phyloP scores from a whole-genome alignment of 2,888 invertebrate species.

The Orchesellides sinensis region DNA sequence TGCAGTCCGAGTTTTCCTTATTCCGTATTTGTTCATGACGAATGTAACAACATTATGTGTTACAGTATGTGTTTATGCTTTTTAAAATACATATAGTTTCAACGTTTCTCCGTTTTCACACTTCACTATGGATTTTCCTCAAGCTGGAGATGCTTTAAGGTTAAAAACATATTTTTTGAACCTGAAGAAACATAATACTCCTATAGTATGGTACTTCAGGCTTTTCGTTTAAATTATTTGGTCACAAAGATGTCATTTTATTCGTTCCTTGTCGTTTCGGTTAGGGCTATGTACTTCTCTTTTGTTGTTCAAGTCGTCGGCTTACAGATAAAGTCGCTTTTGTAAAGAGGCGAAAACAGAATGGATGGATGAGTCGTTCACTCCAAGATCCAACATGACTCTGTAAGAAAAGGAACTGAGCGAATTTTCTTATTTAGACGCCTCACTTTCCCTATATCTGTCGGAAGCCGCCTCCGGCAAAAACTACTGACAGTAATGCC shows the following conservation, averaged over 20 bases:
- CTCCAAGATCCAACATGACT: conserved; percentile 2
- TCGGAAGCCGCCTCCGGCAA: conserved; percentile 36
- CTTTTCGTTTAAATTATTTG: conserved; percentile 17
- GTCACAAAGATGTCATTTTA: conserved; percentile 26
- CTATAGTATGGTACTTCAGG: neutral
- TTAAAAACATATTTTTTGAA: too few relatives aligned
- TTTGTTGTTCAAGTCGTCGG: neutral
- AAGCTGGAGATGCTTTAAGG: too few relatives aligned
- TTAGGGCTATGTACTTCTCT: neutral
- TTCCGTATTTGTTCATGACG: too few relatives aligned
- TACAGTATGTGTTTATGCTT: too few relatives aligned
- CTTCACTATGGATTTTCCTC: too few relatives aligned
- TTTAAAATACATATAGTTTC: too few relatives aligned
- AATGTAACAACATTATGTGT: too few relatives aligned
- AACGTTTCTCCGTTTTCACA: too few relatives aligned
- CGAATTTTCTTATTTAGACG: conserved; percentile 32
- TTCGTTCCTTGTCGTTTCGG: neutral
- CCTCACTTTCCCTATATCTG: conserved; percentile 22
- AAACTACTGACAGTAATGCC: neutral
- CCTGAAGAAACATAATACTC: too few relatives aligned
- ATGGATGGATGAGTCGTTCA: conserved; percentile 32
- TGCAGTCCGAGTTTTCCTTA: too few relatives aligned
- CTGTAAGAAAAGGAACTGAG: conserved; percentile 7
- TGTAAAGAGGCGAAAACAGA: conserved; percentile 7
- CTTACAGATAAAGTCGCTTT: neutral